These are phyloP conservation scores for Napeogenes sylphis DNA, from an alignment of 2,888 invertebrate genomes.

Conservation along the genomic window DNA sequence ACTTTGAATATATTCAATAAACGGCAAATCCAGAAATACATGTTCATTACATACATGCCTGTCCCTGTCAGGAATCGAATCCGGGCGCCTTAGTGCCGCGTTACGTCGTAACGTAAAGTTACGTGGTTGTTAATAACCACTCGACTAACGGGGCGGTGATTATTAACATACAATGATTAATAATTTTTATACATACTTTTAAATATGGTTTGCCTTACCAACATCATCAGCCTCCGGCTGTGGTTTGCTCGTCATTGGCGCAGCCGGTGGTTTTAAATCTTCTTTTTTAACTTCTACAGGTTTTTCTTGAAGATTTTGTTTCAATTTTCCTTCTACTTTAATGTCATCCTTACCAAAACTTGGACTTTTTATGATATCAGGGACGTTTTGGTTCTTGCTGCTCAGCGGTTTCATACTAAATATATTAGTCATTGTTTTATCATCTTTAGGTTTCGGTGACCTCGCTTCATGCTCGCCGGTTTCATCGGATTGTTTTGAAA, in stretches of 20 bases:
- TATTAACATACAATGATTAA: too few relatives aligned
- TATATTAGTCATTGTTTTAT: constrained; percentile 51
- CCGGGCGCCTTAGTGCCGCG: too few relatives aligned
- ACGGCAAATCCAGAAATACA: too few relatives aligned
- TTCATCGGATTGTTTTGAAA: constrained; percentile 46
- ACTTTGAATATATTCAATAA: too few relatives aligned
- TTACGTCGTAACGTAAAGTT: too few relatives aligned
- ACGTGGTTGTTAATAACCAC: too few relatives aligned
- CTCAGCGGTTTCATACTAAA: constrained; percentile 48
- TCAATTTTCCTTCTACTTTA: constrained; percentile 42
- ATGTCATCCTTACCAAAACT: constrained; percentile 38
- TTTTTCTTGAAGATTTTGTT: constrained; percentile 49
- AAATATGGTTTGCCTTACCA: constrained; percentile 25
- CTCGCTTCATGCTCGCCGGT: constrained; percentile 55
- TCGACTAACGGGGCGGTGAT: too few relatives aligned
- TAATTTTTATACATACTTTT: too few relatives aligned
- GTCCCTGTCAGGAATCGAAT: too few relatives aligned
- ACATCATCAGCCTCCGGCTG: constrained; percentile 35
- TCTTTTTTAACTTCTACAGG: constrained; percentile 41
- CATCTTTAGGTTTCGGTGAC: constrained; percentile 34
- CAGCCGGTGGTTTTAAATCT: constrained; percentile 41
- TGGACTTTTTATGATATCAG: constrained; percentile 46
- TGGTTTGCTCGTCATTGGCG: constrained; percentile 38
- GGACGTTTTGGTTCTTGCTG: constrained; percentile 41
- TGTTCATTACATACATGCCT: too few relatives aligned